Evolutionary conservation across 2,797 vertebrate species (phyloP).

Genomic region (Anisognathus igniventris): DNA sequence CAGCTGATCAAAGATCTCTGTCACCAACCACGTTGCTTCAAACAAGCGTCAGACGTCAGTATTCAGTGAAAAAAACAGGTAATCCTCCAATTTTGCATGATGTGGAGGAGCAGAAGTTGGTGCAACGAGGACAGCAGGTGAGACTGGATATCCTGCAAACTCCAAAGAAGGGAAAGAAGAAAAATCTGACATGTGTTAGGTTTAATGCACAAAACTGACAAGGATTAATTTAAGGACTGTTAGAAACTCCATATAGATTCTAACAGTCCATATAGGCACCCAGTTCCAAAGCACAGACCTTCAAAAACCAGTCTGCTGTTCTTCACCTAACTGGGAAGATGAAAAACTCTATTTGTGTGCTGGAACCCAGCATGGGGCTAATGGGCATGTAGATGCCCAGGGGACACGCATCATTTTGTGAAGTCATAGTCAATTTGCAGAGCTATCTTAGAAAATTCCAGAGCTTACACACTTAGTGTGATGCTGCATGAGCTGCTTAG

Average conservation of each 20-base stretch:
- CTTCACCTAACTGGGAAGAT: background rate
- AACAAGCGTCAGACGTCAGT: background rate
- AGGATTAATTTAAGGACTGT: background rate
- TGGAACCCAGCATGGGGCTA: background rate
- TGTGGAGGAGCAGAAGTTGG: background rate
- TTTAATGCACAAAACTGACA: background rate
- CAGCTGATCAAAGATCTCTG: background rate
- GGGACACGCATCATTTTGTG: accelerated
- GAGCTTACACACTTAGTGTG: background rate
- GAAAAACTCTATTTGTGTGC: background rate
- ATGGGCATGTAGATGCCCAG: background rate
- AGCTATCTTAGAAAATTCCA: background rate
- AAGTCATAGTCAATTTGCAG: background rate
- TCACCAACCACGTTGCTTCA: background rate
- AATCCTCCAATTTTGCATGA: background rate
- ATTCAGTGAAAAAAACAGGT: background rate
- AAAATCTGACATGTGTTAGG: background rate
- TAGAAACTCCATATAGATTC: background rate
- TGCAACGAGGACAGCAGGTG: background rate
- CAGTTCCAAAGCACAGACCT: background rate
- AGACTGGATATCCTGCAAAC: background rate
- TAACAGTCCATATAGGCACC: background rate
- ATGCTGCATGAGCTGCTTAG: background rate
- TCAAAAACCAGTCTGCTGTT: background rate
- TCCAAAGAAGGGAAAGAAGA: background rate